Evolutionary conservation across 2,113 vertebrate genomes (phyloP).

Genomic region (rat (Rattus norvegicus)): GRCr8 NC_086036.1:59777001-59777500

Average conservation of each 20-base stretch:
- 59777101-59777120: background rate
- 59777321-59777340: background rate
- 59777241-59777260: constrained; percentile 33
- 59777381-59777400: background rate
- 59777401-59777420: constrained; percentile 26
- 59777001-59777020: background rate
- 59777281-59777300: background rate
- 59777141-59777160: constrained; percentile 15
- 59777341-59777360: background rate
- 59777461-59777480: constrained; percentile 10
- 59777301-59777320: constrained; percentile 20
- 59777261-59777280: constrained; percentile 28
- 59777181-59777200: background rate
- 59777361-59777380: background rate
- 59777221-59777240: background rate
- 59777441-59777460: background rate
- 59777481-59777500: constrained; percentile 16
- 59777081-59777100: background rate
- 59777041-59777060: background rate
- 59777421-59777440: background rate
- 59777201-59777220: constrained; percentile 50
- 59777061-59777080: background rate
- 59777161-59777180: constrained; percentile 32
- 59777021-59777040: background rate
- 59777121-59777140: background rate